A percentile compares a stretch with the other conserved stretches of the same genome.
Evolutionary conservation across 2,888 invertebrate genomes (phyloP).

Genomic region (Polydrusus tereticollis): DNA sequence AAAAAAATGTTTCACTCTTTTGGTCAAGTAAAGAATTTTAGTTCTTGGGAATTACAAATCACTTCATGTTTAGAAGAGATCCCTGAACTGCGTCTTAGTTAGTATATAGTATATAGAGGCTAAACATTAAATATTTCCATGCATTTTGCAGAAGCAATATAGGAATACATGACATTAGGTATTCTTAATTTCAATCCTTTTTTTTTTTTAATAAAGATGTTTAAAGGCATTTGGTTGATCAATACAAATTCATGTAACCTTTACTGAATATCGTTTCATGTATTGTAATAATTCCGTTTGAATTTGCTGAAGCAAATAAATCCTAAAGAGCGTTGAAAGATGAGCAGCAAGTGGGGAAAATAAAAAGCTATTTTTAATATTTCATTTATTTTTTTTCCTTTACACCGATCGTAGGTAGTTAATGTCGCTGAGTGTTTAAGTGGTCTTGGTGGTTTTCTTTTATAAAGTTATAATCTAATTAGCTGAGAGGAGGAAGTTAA

Average conservation of each 20-base stretch:
- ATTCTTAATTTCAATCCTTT: too few relatives aligned
- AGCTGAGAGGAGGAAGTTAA: neutral
- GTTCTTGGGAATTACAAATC: neutral
- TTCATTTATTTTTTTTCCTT: conserved; percentile 25
- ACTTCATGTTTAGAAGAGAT: too few relatives aligned
- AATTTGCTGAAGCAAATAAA: conserved; percentile 34
- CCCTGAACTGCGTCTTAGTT: too few relatives aligned
- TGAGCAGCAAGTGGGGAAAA: conserved; percentile 28
- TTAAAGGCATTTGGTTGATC: too few relatives aligned
- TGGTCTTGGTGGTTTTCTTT: neutral
- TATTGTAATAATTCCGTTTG: neutral
- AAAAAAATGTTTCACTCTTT: too few relatives aligned
- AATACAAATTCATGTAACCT: neutral
- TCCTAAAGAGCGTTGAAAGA: conserved; percentile 26
- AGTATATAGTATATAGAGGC: too few relatives aligned
- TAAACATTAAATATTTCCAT: too few relatives aligned
- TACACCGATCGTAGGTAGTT: neutral
- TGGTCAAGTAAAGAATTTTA: too few relatives aligned
- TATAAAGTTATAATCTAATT: neutral
- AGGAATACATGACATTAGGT: too few relatives aligned
- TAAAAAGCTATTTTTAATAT: conserved; percentile 37
- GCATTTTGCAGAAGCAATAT: too few relatives aligned
- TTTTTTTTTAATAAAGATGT: too few relatives aligned
- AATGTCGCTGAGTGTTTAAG: conserved; percentile 3
- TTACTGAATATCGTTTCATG: too few relatives aligned